Evolutionary conservation across 2,797 vertebrate genomes (phyloP).

Genomic region (Gymnothorax reevesii): DNA sequence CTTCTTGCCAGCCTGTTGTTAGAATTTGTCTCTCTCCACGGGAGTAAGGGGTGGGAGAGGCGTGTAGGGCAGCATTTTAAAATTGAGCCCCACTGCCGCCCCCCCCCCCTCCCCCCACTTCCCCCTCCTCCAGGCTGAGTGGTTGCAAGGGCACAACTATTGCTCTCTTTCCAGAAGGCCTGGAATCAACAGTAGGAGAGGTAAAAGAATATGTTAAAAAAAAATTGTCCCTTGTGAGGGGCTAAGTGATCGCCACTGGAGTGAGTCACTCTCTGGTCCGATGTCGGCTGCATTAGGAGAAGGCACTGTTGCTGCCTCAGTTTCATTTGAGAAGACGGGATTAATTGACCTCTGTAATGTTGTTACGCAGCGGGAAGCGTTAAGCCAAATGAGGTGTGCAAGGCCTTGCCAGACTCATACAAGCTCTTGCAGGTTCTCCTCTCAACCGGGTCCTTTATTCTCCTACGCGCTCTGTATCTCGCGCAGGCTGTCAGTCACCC

Average conservation of each 20-base stretch:
- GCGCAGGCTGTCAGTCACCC: neutral
- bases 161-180: slow-evolving; percentile 5
- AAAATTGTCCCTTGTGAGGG: slow-evolving; percentile 37
- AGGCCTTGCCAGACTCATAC: slow-evolving; percentile 17
- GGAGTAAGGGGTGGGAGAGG: neutral
- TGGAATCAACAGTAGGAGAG: slow-evolving; percentile 42
- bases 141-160: neutral
- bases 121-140: neutral
- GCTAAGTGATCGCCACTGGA: neutral
- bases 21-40: slow-evolving; percentile 5
- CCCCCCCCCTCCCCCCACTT: neutral
- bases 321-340: slow-evolving; percentile 17
- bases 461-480: neutral
- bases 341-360: slow-evolving; percentile 21
- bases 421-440: neutral
- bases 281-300: slow-evolving; percentile 6
- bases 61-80: slow-evolving; percentile 32
- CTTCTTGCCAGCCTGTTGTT: slow-evolving; percentile 24
- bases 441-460: neutral
- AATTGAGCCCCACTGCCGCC: neutral
- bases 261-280: neutral
- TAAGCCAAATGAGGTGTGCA: slow-evolving; percentile 16
- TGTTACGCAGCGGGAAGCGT: neutral
- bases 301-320: neutral
- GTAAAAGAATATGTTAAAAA: slow-evolving; percentile 59